Evolutionary conservation across 2,113 vertebrate species (phyloP).

Genomic region (Helogale parvula): DNA sequence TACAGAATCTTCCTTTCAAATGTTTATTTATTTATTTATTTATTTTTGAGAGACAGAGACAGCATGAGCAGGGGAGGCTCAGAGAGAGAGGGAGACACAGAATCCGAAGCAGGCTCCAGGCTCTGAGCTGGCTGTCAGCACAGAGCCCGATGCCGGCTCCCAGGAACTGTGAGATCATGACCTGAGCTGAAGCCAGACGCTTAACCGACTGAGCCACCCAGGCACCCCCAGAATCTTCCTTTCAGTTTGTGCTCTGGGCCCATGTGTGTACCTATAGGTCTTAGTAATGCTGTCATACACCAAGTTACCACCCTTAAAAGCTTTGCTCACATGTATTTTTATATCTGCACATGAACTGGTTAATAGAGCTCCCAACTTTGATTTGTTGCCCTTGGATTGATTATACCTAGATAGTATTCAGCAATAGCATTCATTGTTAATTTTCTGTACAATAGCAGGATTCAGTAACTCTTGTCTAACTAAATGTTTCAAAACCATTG

Average conservation of each 20-base stretch:
- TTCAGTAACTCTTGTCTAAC: conserved; percentile 48
- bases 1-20: background rate
- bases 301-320: background rate
- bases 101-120: too few relatives aligned
- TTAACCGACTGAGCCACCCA: too few relatives aligned
- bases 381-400: conserved; percentile 49
- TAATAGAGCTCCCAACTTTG: background rate
- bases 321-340: conserved; percentile 45
- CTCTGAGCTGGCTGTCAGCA: too few relatives aligned
- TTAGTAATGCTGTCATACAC: background rate
- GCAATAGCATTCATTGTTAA: conserved; percentile 29
- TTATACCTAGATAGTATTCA: conserved; percentile 49
- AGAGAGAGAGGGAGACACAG: too few relatives aligned
- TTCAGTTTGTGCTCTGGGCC: background rate
- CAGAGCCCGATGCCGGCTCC: too few relatives aligned
- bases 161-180: too few relatives aligned
- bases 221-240: background rate
- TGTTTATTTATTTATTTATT: too few relatives aligned
- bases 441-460: conserved; percentile 55
- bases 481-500: conserved; percentile 43
- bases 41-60: too few relatives aligned
- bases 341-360: background rate
- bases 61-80: too few relatives aligned
- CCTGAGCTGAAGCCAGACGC: too few relatives aligned
- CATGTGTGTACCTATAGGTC: background rate